Percentiles rank a stretch among this genome's conserved stretches.
These are phyloP conservation scores for Nyctibius bracteatus DNA, from an alignment of 2,113 vertebrate genomes.

Conservation along the genomic window DNA sequence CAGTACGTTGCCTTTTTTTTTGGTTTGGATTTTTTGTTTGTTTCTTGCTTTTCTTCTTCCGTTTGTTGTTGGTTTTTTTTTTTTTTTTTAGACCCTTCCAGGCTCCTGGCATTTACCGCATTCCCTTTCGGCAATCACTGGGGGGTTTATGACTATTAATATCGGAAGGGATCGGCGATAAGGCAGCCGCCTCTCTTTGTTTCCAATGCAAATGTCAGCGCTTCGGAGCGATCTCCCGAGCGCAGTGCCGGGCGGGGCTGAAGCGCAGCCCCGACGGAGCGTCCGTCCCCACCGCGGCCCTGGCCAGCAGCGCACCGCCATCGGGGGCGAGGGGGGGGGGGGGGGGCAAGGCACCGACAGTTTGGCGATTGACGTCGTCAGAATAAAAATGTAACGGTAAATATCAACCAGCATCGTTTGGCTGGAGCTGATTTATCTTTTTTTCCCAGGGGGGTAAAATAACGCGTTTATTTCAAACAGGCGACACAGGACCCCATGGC, in stretches of 20 bases:
- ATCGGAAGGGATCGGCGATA: background rate
- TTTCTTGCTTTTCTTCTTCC: background rate
- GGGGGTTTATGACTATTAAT: conserved; percentile 63
- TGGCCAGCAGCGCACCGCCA: background rate
- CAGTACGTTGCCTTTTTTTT: conserved; percentile 68
- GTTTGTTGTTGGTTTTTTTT: too few relatives aligned
- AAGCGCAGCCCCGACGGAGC: background rate
- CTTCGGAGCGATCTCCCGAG: background rate
- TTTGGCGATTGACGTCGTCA: background rate
- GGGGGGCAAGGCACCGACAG: background rate
- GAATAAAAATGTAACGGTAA: background rate
- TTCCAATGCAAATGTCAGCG: background rate
- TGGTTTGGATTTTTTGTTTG: background rate
- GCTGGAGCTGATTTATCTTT: background rate
- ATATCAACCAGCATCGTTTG: background rate
- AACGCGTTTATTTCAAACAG: background rate
- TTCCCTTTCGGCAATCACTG: conserved; percentile 42
- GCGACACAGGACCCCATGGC: background rate
- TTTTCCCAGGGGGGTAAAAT: background rate
- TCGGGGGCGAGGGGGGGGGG: too few relatives aligned
- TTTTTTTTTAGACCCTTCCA: background rate
- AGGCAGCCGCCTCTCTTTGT: background rate
- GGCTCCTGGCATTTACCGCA: conserved; percentile 53
- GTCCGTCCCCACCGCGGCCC: background rate
- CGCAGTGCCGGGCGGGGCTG: background rate